phyloP scores from a whole-genome alignment of 92 coral and sea anemone species.

The Pocillopora grandis region DNA sequence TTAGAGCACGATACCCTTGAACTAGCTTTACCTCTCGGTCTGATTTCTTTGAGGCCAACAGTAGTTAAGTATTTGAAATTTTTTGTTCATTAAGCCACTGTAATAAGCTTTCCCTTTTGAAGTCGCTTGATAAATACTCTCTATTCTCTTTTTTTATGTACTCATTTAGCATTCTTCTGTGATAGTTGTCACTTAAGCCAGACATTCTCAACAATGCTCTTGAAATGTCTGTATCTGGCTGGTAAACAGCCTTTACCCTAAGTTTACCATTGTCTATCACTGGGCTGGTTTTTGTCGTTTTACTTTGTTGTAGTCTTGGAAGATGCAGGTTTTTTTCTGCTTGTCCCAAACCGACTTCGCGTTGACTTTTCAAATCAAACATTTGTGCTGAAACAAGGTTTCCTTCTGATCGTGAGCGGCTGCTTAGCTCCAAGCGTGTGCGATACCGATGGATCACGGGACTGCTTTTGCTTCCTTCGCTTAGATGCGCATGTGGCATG shows the following conservation, averaged over 20 bases:
- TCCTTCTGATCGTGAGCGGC: slow-evolving; percentile 28
- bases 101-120: slow-evolving; percentile 11
- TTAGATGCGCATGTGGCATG: slow-evolving; percentile 1
- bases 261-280: not conserved
- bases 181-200: not conserved
- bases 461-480: slow-evolving; percentile 17
- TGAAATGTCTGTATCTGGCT: not conserved
- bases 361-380: slow-evolving; percentile 4
- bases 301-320: slow-evolving; percentile 10
- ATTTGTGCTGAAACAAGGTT: not conserved
- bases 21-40: no score
- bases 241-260: not conserved
- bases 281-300: not conserved
- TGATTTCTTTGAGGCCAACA: not conserved
- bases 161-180: slow-evolving; percentile 1
- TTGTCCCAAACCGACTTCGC: not conserved
- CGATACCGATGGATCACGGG: slow-evolving; percentile 2
- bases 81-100: slow-evolving; percentile 29
- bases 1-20: no score
- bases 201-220: not conserved
- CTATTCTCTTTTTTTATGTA: slow-evolving; percentile 20
- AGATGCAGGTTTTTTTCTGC: not conserved
- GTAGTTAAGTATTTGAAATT: not conserved
- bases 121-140: not conserved
- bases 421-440: not conserved